Evolutionary conservation across 1,140 invertebrate species (phyloP).

Genomic region (Mylabris phalerata): DNA sequence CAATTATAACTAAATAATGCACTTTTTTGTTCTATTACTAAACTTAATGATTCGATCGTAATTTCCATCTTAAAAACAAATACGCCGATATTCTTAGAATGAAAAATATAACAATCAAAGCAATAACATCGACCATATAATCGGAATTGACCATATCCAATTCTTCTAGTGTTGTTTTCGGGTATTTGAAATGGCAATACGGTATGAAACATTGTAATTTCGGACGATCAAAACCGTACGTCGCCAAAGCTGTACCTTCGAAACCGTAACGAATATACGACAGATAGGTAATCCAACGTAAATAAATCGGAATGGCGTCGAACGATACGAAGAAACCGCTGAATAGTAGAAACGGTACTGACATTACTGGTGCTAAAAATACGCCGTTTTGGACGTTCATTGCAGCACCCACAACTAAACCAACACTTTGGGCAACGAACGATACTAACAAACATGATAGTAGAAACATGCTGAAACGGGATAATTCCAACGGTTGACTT

Average conservation of each 20-base stretch:
- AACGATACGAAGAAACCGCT: slow-evolving; percentile 97
- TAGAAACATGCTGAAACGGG: slow-evolving; percentile 84
- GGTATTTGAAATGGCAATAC: slow-evolving; percentile 87
- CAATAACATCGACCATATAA: slow-evolving; percentile 72
- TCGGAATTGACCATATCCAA: slow-evolving; percentile 73
- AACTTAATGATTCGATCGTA: slow-evolving; percentile 62
- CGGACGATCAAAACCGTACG: slow-evolving; percentile 78
- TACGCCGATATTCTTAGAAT: slow-evolving; percentile 81
- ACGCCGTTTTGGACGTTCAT: slow-evolving; percentile 94
- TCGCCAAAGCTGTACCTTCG: slow-evolving; percentile 88
- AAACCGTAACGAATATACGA: slow-evolving; percentile 95
- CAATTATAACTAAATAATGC: too few relatives aligned
- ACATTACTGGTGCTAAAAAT: slow-evolving; percentile 91
- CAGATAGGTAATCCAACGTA: slow-evolving; percentile 92
- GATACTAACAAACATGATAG: slow-evolving; percentile 83
- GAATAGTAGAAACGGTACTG: slow-evolving; percentile 90
- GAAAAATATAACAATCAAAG: slow-evolving; percentile 81
- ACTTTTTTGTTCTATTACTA: too few relatives aligned
- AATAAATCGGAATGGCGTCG: slow-evolving; percentile 89
- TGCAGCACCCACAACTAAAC: slow-evolving; percentile 89
- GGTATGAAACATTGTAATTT: slow-evolving; percentile 70
- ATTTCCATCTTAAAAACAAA: slow-evolving; percentile 86
- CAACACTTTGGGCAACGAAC: slow-evolving; percentile 92
- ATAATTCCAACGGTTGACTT: slow-evolving; percentile 77
- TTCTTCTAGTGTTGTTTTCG: slow-evolving; percentile 83